Evolutionary conservation across 2,888 invertebrate species (phyloP), one percentile per base, ranked within the genome.

Genomic region (Troglohyphantes excavatus): DNA sequence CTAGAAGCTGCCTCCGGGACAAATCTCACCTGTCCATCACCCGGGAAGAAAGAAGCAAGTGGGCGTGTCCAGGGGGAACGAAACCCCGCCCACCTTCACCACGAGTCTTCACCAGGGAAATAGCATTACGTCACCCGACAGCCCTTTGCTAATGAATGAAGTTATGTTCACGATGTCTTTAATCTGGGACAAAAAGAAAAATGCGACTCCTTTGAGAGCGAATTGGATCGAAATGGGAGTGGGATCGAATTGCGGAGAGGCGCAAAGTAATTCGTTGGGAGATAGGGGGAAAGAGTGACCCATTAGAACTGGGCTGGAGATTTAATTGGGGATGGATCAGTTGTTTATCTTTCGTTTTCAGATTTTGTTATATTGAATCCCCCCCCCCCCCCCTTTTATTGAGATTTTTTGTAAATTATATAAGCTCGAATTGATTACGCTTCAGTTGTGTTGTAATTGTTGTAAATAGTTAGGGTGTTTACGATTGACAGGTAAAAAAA

Each of bases 71-170:
- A 29, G 13, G 23, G 19, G 39, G 79, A 72, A 19, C n/a, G 70
- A 78, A 61, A 61, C 73, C 79, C 86, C 67, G 19, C 67, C 46
- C 73, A 63, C 26, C 13, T 19, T 63, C 59, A 65, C 63, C 65
- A 27, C 61, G 17, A 53, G 46, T 39, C 76, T 68, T 23, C 78
- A 26, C 33, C 76, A 68, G 76, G 61, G 68, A 86, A 72, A 87
- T 87, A 79, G 63, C 79, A 73, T 87, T 87, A 87, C 79, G 27
- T 79, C 86, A 79, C 72, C 33, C 39, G 6, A n/a, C n/a, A n/a
- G n/a, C n/a, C n/a, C n/a, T 26, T 53, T 23, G 29, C 88, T 87
- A 88, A 88, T 88, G 81, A 88, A 88, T 75, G 73, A 88, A 88
- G 88, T 88, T 88, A 88, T 82, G 81, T 82, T 67, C 73, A 59